Conservation (phyloP, 2,797 vertebrate genomes). For the Sus cebifrons region DNA sequence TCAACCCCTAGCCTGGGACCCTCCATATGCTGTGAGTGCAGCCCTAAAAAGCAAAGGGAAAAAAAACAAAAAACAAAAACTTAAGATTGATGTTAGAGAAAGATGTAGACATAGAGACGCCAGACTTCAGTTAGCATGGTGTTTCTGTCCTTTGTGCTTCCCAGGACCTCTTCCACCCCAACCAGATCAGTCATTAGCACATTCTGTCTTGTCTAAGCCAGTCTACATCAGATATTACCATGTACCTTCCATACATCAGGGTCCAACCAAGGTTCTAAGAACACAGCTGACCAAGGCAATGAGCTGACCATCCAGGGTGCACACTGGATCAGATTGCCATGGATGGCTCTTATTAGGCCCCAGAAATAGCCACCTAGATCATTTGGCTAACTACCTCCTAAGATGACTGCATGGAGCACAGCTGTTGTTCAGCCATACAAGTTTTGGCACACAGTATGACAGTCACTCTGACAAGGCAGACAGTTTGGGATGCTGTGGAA, state of each 20-base stretch:
- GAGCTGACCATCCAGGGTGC: neutral
- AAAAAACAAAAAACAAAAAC: no score
- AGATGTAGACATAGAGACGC: neutral
- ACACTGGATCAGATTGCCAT: neutral
- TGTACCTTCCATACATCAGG: neutral
- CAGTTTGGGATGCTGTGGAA: constrained; percentile 13
- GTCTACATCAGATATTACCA: neutral
- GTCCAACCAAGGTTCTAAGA: neutral
- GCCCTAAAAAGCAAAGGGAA: no score
- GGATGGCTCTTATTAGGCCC: constrained; percentile 16
- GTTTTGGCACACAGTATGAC: neutral
- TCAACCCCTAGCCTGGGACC: no score
- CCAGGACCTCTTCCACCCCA: neutral
- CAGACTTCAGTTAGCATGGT: neutral
- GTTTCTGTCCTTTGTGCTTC: neutral
- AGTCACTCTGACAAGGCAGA: constrained; percentile 41
- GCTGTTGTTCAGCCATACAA: neutral
- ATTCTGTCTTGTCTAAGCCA: neutral
- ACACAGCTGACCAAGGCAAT: neutral
- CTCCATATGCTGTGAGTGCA: no score
- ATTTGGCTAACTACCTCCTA: neutral
- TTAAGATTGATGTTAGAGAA: neutral
- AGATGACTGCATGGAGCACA: neutral
- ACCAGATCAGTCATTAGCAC: neutral
- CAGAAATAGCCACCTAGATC: constrained; percentile 47